phyloP scores from a whole-genome alignment of 2,888 invertebrate species.

The Eupithecia insigniata region DNA sequence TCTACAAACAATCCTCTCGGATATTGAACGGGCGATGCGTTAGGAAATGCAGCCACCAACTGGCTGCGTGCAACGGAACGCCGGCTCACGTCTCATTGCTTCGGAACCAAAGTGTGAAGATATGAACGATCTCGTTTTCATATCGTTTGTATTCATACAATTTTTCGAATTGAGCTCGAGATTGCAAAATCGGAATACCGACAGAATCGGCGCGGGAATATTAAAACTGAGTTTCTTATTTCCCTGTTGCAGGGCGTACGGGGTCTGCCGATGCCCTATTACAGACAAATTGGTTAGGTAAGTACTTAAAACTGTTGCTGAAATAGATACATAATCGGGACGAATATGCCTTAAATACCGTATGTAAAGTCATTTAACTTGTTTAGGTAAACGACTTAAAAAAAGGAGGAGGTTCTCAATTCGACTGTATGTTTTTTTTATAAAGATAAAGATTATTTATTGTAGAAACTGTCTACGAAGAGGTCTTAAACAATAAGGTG shows the following conservation, averaged over 20 bases:
- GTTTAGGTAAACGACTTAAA: no score
- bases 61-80: constrained; percentile 66
- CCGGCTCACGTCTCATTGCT: constrained; percentile 66
- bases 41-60: constrained; percentile 76
- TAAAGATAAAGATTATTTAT: no score
- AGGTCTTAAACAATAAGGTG: no score
- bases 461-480: no score
- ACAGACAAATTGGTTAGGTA: constrained; percentile 5
- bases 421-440: no score
- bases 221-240: constrained; percentile 31
- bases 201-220: constrained; percentile 31
- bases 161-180: constrained; percentile 45
- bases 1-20: constrained; percentile 82
- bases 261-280: constrained; percentile 12
- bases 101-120: constrained; percentile 72
- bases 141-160: constrained; percentile 66
- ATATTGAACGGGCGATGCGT: constrained; percentile 82
- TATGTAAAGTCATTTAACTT: neutral
- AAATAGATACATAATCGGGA: neutral
- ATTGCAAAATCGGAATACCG: constrained; percentile 36
- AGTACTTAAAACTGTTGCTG: constrained; percentile 14
- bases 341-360: no score
- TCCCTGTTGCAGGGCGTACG: constrained; percentile 30
- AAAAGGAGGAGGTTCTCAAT: no score
- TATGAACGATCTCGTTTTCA: constrained; percentile 71